Base-by-base conservation (phyloP, 1,140 invertebrate species). In the Pogonomyrmex californicus region DNA sequence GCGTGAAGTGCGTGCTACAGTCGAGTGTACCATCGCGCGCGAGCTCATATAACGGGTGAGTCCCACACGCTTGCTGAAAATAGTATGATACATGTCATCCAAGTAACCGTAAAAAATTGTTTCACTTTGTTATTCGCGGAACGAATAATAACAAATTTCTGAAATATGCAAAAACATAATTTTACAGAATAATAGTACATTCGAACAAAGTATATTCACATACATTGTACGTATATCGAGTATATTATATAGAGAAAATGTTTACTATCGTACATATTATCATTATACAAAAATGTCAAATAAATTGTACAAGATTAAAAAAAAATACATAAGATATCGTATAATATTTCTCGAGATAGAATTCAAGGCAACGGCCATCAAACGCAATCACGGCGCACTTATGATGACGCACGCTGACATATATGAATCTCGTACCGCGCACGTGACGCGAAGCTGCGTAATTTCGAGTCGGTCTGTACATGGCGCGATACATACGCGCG, bases 11-110 rank as follows among this genome's bases (percentile, higher is more conserved):
- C 90, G 91, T 92, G 93, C 93, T 94, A 94, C 93, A 94, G 93
- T 94, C 93, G 94, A 94, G 93, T 94, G 92, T 92, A 92, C 91
- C 91, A 93, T 93, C 91, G 93, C 91, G 93, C 92, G 91, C 88
- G 86, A 88, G 86, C 91, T 91, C 88, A 86, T 90, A 83, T 86
- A 90, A 91, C 92, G 92, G 92, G 91, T 93, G 92, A 91, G 85
- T 91, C 87, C 77, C 70, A 89, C 79, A 76, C 47, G 88, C 62
- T 68, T 49, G 73, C 78, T 62, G 73, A 87, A 90, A 90, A 89
- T 87, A 62, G 75, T 54, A 47, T 38, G 14, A 44, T 38, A 56
- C 5, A 12, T 17, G 41, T 73, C 49, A 73, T 6, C 17, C 36
- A 1, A 33, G 14, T 14, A 17, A 2, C 49, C 10, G 5, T 58